These are phyloP conservation scores for Diogma glabrata DNA, from an alignment of 2,888 invertebrate species.

Conservation along the genomic window DNA sequence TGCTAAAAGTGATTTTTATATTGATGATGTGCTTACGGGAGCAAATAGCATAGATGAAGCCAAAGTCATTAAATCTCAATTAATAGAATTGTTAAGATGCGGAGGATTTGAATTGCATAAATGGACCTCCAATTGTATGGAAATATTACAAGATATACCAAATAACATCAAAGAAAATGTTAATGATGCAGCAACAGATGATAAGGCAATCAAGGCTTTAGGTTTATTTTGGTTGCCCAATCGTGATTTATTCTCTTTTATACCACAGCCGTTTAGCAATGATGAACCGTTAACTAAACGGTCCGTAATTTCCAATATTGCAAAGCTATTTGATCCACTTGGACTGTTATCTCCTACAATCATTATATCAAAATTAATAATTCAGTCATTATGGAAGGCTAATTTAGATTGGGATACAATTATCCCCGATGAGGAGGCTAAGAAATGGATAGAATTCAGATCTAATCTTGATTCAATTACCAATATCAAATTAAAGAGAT, in stretches of 20 bases:
- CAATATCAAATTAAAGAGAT: background rate
- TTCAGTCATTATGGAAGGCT: background rate
- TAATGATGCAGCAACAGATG: too few species aligned
- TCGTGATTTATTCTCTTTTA: background rate
- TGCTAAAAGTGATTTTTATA: too few species aligned
- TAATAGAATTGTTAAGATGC: too few species aligned
- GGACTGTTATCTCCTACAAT: background rate
- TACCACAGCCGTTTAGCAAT: background rate
- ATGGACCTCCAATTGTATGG: too few species aligned
- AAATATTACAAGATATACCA: background rate
- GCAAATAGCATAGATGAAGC: too few species aligned
- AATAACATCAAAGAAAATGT: too few species aligned
- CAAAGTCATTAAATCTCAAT: too few species aligned
- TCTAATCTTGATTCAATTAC: background rate
- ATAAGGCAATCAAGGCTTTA: background rate
- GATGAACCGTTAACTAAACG: too few species aligned
- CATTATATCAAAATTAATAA: background rate
- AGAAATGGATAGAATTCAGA: background rate
- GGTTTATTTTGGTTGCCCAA: background rate
- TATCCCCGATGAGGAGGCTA: background rate
- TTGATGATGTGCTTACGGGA: too few species aligned
- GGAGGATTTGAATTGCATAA: too few species aligned
- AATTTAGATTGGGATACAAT: background rate
- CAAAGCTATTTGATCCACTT: background rate
- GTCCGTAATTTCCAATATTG: background rate